Evolutionary conservation across 2,888 invertebrate genomes (phyloP).

Genomic region (Nyleta sp.): DNA sequence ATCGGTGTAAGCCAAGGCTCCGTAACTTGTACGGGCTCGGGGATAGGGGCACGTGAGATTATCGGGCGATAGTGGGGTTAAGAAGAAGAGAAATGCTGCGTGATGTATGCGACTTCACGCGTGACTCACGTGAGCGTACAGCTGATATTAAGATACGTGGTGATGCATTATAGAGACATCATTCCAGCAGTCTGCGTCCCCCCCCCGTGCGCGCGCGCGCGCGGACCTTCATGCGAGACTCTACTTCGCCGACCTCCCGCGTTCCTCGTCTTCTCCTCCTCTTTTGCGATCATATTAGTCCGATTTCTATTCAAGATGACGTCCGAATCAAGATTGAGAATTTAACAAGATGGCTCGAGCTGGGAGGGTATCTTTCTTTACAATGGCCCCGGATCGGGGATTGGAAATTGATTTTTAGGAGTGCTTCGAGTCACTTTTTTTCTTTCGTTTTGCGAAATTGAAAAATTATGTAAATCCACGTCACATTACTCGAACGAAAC

Average conservation of each 20-base stretch:
- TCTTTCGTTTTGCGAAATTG: background rate
- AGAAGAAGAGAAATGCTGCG: conserved; percentile 60
- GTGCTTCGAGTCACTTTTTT: conserved; percentile 18
- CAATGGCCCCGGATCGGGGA: conserved; percentile 45
- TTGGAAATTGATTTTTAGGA: conserved; percentile 58
- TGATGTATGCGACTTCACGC: conserved; percentile 76
- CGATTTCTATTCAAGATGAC: conserved; percentile 65
- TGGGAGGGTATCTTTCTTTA: conserved; percentile 55
- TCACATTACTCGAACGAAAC: too few species aligned
- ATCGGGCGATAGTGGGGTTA: conserved; percentile 57
- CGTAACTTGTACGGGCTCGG: conserved; percentile 30
- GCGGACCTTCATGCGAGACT: conserved; percentile 30
- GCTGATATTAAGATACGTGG: conserved; percentile 68
- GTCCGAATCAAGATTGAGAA: conserved; percentile 63
- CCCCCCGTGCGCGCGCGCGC: conserved; percentile 28
- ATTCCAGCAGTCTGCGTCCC: conserved; percentile 61
- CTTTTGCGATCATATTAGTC: conserved; percentile 62
- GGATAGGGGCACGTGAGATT: conserved; percentile 58
- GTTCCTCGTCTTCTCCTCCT: conserved; percentile 46
- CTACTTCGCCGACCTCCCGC: conserved; percentile 51
- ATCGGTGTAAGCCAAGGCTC: conserved; percentile 63
- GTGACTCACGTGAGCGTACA: conserved; percentile 70
- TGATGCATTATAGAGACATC: conserved; percentile 73
- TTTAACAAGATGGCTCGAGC: conserved; percentile 59
- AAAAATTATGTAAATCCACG: conserved; percentile 4